Evolutionary conservation across 2,797 vertebrate species (phyloP).

Genomic region (Sciurus vulgaris): DNA sequence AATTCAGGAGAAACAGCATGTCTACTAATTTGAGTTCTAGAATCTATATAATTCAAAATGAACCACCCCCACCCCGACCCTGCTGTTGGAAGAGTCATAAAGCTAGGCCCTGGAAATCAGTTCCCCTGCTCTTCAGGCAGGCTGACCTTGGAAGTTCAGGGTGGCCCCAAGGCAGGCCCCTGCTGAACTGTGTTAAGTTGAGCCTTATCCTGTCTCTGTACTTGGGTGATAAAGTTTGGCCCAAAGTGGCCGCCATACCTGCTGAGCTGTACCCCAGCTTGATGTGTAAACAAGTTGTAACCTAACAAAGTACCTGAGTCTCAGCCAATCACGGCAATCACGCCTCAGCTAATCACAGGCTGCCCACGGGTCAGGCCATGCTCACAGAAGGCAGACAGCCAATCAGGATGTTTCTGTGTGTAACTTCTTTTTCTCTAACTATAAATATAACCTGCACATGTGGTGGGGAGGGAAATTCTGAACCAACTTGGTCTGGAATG

Average conservation of each 20-base stretch:
- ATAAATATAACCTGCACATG: constrained; percentile 53
- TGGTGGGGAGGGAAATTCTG: constrained; percentile 34
- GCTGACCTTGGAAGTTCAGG: background rate
- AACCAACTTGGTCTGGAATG: constrained; percentile 51
- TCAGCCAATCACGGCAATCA: background rate
- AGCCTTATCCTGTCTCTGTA: background rate
- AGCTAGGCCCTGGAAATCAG: background rate
- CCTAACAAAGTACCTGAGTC: background rate
- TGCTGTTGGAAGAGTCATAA: background rate
- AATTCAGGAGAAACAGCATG: background rate
- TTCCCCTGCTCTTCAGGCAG: background rate
- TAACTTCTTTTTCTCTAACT: constrained; percentile 30
- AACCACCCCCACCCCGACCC: no score
- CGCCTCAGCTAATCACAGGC: background rate
- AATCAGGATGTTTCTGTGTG: constrained; percentile 2
- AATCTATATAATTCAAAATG: background rate
- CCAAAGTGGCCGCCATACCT: background rate
- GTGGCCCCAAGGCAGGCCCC: background rate
- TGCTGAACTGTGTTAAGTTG: background rate
- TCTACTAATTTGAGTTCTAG: background rate
- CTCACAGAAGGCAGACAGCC: background rate
- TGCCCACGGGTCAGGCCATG: background rate
- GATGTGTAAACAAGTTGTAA: background rate
- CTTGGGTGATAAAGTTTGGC: background rate
- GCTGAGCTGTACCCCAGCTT: background rate